phyloP scores from a whole-genome alignment of 2,888 invertebrate species.

The Silvanus unidentatus region DNA sequence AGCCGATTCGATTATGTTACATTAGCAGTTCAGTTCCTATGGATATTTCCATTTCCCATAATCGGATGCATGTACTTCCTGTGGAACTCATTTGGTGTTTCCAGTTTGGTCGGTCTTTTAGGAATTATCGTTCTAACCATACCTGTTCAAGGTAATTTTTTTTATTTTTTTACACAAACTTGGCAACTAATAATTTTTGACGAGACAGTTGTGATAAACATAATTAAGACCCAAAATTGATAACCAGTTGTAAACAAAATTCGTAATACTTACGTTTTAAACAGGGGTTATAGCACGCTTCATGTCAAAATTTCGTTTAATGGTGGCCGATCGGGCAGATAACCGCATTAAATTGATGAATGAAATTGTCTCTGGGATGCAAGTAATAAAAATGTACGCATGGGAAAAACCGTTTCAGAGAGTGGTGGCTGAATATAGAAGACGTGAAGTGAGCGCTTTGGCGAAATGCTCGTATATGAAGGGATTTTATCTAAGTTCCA shows the following conservation, averaged over 20 bases:
- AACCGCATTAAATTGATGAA: constrained; percentile 64
- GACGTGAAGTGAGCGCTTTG: constrained; percentile 59
- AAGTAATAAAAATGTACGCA: constrained; percentile 73
- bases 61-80: constrained; percentile 55
- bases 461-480: constrained; percentile 53
- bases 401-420: constrained; percentile 68
- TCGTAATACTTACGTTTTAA: neutral
- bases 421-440: constrained; percentile 55
- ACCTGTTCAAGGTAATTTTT: constrained; percentile 50
- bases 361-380: constrained; percentile 65
- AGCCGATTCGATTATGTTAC: constrained; percentile 69
- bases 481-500: constrained; percentile 62
- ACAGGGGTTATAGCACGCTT: constrained; percentile 34
- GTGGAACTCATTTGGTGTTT: constrained; percentile 50
- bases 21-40: constrained; percentile 64
- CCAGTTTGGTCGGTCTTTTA: constrained; percentile 56
- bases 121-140: constrained; percentile 50
- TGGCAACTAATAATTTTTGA: neutral
- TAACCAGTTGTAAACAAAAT: too few relatives aligned
- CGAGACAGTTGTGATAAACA: too few relatives aligned
- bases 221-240: too few relatives aligned
- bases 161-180: too few relatives aligned
- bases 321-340: constrained; percentile 53
- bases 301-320: constrained; percentile 43
- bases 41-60: constrained; percentile 73